phyloP scores from a whole-genome alignment of 2,888 invertebrate genomes.

The Mellilla xanthometata region DNA sequence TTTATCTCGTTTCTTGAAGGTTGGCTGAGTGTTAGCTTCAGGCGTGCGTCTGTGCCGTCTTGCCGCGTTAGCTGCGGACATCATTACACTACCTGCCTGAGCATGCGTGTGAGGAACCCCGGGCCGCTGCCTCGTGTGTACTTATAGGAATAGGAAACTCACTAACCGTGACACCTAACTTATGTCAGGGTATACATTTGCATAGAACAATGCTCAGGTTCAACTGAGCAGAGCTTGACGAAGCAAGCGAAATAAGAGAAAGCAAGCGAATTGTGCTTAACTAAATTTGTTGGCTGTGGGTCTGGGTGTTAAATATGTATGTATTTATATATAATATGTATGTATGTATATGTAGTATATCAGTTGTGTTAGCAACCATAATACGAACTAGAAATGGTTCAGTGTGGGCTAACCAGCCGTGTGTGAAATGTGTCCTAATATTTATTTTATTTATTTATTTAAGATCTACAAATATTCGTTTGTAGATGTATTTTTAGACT shows the following conservation, averaged over 20 bases:
- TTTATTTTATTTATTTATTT: too few relatives aligned
- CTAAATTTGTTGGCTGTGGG: too few relatives aligned
- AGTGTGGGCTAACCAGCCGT: too few relatives aligned
- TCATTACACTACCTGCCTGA: slow-evolving; percentile 34
- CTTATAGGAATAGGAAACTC: slow-evolving; percentile 30
- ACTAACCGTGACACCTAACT: slow-evolving; percentile 22
- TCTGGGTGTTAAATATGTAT: too few relatives aligned
- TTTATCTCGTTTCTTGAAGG: slow-evolving; percentile 56
- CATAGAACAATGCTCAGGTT: slow-evolving; percentile 21
- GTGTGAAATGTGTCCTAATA: too few relatives aligned
- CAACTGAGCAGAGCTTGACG: slow-evolving; percentile 4
- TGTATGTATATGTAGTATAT: too few relatives aligned
- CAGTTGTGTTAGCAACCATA: too few relatives aligned
- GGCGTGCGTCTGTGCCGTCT: slow-evolving; percentile 41
- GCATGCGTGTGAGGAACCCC: slow-evolving; percentile 50
- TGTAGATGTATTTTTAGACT: too few relatives aligned
- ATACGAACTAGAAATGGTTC: too few relatives aligned
- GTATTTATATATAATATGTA: too few relatives aligned
- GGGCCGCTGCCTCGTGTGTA: slow-evolving; percentile 35
- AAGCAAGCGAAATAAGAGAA: neutral
- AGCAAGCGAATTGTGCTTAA: too few relatives aligned
- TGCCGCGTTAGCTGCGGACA: slow-evolving; percentile 44
- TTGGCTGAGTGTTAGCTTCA: slow-evolving; percentile 32
- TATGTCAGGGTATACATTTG: slow-evolving; percentile 21
- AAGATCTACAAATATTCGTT: too few relatives aligned